Evolutionary conservation across 2,113 vertebrate species (phyloP), one percentile per base, ranked within the genome.

Genomic region (Crypturellus undulatus): DNA sequence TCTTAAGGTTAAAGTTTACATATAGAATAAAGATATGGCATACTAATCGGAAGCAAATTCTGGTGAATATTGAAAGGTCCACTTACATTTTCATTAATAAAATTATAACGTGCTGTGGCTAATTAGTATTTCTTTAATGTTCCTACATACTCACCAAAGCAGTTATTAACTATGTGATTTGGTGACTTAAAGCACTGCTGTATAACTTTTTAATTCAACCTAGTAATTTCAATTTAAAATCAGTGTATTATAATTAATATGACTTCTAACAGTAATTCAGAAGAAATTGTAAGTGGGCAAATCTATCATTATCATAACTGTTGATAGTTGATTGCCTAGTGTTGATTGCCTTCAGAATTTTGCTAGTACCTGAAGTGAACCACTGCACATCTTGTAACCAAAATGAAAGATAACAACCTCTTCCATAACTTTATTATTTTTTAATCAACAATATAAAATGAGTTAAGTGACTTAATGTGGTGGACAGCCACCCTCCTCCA

Each of bases 1-100:
- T 43, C 20, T 38, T n/a, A 43, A 49, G 15, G 5, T 81, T 54
- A 59, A 54, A 25, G 10, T 60, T 68, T 36, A 16, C 3, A 45
- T 0, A 0, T 36, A 26, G 18, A 40, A 22, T 7, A 10, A 18
- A 52, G 30, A 13, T 64, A 40, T 20, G 24, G 15, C 40, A 32
- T 32, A 22, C 10, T 59, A 58, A 58, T 49, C 0, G 1, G 25
- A 59, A n/a, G 64, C 70, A 36, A 5, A 81, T 28, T 5, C 38
- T 63, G 45, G 6, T 70, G 34, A 88, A 34, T 69, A 69, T 4
- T 71, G 65, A 69, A 63, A 68, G 47, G 11, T 47, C 28, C 75
- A 1, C 12, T 60, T 89, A 15, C 16, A 64, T 73, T 78, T 82
- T 17, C 9, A 19, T 30, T 70, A 52, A 32, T 28, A 52, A 13